Percentiles rank a stretch among this genome's conserved stretches.
Evolutionary conservation across 2,113 vertebrate species (phyloP).

Genomic region (Panthera tigris): DNA sequence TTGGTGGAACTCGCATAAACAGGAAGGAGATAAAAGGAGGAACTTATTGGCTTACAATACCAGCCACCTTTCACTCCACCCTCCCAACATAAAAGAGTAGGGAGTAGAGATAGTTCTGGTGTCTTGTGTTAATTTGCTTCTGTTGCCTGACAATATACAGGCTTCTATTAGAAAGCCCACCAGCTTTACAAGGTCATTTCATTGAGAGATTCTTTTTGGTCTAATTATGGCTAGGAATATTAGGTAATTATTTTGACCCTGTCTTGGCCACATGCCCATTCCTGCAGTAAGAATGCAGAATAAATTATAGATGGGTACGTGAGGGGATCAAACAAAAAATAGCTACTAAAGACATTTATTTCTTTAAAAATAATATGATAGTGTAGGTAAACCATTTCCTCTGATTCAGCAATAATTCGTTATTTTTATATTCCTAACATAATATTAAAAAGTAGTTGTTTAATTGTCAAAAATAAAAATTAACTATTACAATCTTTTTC

Average conservation of each 20-base stretch:
- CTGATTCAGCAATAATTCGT: not conserved
- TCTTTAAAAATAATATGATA: not conserved
- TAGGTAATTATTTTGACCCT: not conserved
- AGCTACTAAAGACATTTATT: not conserved
- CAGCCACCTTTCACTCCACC: accelerated
- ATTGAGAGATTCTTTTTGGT: not conserved
- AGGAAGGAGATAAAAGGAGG: not conserved
- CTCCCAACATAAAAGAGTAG: not conserved
- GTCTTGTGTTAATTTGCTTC: not conserved
- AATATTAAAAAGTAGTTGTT: not conserved
- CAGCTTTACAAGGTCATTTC: not conserved
- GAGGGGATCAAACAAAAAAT: not conserved
- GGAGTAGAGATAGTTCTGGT: accelerated
- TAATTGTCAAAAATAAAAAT: slow-evolving; percentile 5
- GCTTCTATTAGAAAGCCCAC: not conserved
- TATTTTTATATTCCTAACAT: not conserved
- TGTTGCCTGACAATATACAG: not conserved
- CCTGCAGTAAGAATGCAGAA: not conserved
- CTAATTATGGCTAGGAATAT: not conserved
- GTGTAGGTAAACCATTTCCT: not conserved
- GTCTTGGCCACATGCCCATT: not conserved
- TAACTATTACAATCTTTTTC: not conserved
- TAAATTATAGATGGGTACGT: not conserved
- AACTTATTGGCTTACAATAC: not conserved
- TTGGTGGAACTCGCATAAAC: not conserved